These are phyloP conservation scores for Gobio gobio DNA, from an alignment of 2,113 vertebrate genomes.

Conservation along the genomic window DNA sequence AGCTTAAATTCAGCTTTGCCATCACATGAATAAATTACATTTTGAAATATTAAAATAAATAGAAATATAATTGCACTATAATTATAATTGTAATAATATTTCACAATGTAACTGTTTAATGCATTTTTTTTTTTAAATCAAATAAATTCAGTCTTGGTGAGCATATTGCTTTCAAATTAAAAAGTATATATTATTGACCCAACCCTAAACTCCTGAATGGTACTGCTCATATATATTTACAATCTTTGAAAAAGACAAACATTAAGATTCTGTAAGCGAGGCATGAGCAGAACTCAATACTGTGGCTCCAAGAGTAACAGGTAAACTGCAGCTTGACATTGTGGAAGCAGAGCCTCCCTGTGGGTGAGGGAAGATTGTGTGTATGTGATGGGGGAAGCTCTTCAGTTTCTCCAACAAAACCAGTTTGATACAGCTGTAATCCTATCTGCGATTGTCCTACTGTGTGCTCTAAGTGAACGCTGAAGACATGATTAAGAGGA, in stretches of 20 bases:
- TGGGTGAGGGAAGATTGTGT: constrained; percentile 39
- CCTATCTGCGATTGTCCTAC: constrained; percentile 52
- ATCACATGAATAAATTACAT: neutral
- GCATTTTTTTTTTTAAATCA: neutral
- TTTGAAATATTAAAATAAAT: too few relatives aligned
- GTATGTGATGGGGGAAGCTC: constrained; percentile 25
- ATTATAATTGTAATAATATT: too few relatives aligned
- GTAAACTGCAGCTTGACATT: constrained; percentile 6
- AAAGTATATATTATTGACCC: too few relatives aligned
- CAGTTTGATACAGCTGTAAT: constrained; percentile 62
- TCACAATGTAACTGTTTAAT: too few relatives aligned
- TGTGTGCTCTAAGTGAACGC: constrained; percentile 49
- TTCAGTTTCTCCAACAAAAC: constrained; percentile 49
- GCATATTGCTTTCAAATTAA: neutral
- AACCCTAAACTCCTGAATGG: too few relatives aligned
- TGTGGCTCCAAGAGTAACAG: constrained; percentile 16
- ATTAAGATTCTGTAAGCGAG: too few relatives aligned
- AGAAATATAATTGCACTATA: too few relatives aligned
- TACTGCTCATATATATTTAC: too few relatives aligned
- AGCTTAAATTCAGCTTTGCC: neutral
- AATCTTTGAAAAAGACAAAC: too few relatives aligned
- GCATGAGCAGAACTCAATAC: neutral
- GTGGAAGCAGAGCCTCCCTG: constrained; percentile 60
- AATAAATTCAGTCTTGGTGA: neutral
- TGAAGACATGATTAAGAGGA: constrained; percentile 28